Evolutionary conservation across 2,888 invertebrate genomes (phyloP).

Genomic region (Heliconius cydno): DNA sequence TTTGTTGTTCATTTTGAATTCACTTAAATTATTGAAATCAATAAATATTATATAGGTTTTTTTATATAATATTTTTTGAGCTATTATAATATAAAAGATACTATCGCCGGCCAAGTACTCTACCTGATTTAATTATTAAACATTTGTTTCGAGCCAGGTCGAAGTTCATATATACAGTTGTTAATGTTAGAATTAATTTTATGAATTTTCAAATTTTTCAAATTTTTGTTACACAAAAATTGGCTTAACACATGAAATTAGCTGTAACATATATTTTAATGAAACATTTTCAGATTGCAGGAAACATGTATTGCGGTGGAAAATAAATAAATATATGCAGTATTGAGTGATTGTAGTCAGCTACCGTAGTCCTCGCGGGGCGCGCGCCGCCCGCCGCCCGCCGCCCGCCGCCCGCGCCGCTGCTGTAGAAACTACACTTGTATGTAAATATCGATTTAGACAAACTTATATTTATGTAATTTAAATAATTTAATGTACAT

Average conservation of each 20-base stretch:
- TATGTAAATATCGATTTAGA: conserved; percentile 13
- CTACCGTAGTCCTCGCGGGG: background rate
- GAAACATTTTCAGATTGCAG: background rate
- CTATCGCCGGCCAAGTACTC: no score
- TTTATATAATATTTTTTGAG: no score
- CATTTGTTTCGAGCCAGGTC: no score
- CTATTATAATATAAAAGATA: no score
- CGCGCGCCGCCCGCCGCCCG: background rate
- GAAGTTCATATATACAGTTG: no score
- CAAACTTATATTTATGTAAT: conserved; percentile 26
- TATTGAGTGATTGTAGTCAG: background rate
- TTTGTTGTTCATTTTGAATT: background rate
- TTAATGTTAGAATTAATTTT: no score
- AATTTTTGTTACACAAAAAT: no score
- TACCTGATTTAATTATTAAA: no score
- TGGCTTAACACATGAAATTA: no score
- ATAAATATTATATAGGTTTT: no score
- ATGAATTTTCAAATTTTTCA: no score
- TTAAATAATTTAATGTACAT: conserved; percentile 28
- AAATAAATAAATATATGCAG: background rate
- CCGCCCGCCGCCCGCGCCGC: background rate
- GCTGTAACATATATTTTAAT: background rate
- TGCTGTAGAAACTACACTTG: background rate
- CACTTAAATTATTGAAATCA: no score
- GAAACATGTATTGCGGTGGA: background rate